These are phyloP conservation scores for Rhysida immarginata DNA, from an alignment of 1,140 invertebrate genomes.

Conservation along the genomic window DNA sequence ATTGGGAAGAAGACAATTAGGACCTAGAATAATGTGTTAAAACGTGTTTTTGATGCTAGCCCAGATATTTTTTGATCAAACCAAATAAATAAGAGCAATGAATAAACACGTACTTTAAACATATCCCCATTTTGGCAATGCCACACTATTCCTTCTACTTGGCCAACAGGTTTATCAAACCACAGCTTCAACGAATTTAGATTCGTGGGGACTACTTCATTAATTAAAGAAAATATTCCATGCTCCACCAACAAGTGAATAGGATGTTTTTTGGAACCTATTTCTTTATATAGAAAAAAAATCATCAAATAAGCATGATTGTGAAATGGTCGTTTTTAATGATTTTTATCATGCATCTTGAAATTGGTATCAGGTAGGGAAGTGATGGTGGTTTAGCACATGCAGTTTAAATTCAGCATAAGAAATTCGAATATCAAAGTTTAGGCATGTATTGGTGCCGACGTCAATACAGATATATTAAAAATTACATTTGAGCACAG, in stretches of 20 bases:
- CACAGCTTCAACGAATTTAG: background rate
- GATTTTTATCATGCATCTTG: too few species aligned
- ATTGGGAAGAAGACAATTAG: background rate
- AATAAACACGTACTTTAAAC: background rate
- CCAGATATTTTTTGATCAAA: background rate
- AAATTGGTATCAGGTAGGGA: too few species aligned
- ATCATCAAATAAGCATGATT: too few species aligned
- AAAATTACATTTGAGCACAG: too few species aligned
- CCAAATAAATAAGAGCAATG: background rate
- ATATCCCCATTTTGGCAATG: background rate
- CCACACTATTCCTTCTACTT: conserved; percentile 3
- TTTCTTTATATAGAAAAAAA: background rate
- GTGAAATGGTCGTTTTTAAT: too few species aligned
- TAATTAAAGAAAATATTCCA: background rate
- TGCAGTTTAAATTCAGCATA: too few species aligned
- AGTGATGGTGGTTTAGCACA: too few species aligned
- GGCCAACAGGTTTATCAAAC: background rate
- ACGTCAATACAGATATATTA: too few species aligned
- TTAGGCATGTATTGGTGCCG: too few species aligned
- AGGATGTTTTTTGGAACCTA: background rate
- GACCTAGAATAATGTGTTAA: background rate
- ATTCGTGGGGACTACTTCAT: background rate
- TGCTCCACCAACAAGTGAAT: background rate
- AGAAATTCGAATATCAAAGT: too few species aligned
- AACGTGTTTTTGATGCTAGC: background rate